phyloP scores from a whole-genome alignment of 1,140 invertebrate species.

The Sycophila sp. region DNA sequence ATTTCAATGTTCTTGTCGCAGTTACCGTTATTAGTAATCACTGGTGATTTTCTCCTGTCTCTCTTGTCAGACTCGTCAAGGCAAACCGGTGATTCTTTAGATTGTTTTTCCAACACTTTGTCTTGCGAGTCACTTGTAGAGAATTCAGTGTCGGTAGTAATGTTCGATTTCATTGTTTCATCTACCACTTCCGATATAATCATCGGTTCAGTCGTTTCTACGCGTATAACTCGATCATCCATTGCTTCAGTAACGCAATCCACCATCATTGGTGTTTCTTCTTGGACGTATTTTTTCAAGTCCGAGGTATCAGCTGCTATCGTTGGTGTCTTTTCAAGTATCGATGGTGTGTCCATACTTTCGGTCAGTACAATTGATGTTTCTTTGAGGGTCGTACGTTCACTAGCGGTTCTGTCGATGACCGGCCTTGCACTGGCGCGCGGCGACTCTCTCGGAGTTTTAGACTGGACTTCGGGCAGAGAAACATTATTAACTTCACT shows the following conservation, averaged over 20 bases:
- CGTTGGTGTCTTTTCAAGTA: background rate
- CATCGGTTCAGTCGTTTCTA: background rate
- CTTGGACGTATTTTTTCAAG: background rate
- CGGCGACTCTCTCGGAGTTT: background rate
- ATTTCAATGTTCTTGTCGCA: too few relatives aligned
- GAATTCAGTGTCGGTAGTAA: background rate
- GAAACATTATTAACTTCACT: constrained; percentile 46
- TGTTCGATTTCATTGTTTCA: background rate
- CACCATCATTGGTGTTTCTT: background rate
- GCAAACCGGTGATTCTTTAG: background rate
- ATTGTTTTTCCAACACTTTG: background rate
- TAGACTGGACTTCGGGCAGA: background rate
- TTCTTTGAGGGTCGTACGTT: background rate
- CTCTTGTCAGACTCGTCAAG: constrained; percentile 4
- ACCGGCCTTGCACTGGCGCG: background rate
- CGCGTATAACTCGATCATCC: too few relatives aligned
- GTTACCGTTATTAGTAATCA: background rate
- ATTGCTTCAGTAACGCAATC: too few relatives aligned
- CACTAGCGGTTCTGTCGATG: background rate
- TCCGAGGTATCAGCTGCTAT: too few relatives aligned
- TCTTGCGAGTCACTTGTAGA: background rate
- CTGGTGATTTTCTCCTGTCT: constrained; percentile 23
- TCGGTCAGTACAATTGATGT: background rate
- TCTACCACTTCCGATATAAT: background rate
- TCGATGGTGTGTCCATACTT: background rate